A percentile compares a stretch with the other conserved stretches of the same genome.
Evolutionary conservation across 2,113 vertebrate genomes (phyloP).

Genomic region (Actenoides lindsayi): DNA sequence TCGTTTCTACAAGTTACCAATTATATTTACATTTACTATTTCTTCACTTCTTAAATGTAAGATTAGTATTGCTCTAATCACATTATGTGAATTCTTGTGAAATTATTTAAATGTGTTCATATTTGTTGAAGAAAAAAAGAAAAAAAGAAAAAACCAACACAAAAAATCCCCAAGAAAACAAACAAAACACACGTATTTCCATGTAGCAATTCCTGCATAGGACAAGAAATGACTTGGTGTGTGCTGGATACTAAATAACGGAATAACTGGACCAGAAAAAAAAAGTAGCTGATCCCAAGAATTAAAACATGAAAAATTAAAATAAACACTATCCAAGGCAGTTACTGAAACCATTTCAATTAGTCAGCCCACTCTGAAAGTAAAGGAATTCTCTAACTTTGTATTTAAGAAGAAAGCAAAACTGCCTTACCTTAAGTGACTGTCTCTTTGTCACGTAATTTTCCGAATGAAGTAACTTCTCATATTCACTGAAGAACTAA

Average conservation of each 20-base stretch:
- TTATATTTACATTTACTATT: background rate
- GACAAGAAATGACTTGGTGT: background rate
- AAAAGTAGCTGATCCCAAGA: background rate
- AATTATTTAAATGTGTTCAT: background rate
- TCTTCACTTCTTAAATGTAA: background rate
- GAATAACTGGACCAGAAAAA: background rate
- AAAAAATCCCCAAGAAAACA: background rate
- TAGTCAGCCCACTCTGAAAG: background rate
- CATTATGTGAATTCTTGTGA: background rate
- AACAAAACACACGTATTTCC: background rate
- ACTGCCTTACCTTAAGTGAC: constrained; percentile 82
- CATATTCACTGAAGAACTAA: constrained; percentile 89
- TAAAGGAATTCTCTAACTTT: background rate
- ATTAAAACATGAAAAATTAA: background rate
- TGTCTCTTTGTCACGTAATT: constrained; percentile 89
- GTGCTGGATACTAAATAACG: background rate
- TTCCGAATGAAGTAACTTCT: constrained; percentile 89
- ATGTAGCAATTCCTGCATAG: background rate
- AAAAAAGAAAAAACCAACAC: background rate
- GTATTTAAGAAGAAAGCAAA: background rate
- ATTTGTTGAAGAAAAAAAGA: background rate
- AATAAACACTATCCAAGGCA: background rate
- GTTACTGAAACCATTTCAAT: background rate
- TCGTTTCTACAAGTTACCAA: background rate
- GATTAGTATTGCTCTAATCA: background rate